These are phyloP conservation scores for Hermaeophaga mercurialis DNA, from an alignment of 2,888 invertebrate genomes.

Conservation along the genomic window DNA sequence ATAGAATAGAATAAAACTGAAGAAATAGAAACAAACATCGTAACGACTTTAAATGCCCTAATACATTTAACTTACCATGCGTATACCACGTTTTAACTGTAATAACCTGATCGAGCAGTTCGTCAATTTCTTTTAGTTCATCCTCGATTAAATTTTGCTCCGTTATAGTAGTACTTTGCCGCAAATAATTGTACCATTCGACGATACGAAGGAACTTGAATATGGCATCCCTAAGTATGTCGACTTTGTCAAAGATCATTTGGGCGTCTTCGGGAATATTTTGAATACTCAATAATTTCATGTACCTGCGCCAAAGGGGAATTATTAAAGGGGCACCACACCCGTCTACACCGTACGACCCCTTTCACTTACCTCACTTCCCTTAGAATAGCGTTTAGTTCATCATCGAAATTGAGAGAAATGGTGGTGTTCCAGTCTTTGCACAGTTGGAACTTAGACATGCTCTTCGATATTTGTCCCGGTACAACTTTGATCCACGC, in stretches of 20 bases:
- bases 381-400: slow-evolving; percentile 73
- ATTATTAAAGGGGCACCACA: no score
- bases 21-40: background rate
- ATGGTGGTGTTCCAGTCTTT: slow-evolving; percentile 58
- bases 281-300: slow-evolving; percentile 61
- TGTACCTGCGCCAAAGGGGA: slow-evolving; percentile 57
- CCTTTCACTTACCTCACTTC: slow-evolving; percentile 75
- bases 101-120: slow-evolving; percentile 70
- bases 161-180: slow-evolving; percentile 72
- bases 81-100: slow-evolving; percentile 78
- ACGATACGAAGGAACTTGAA: slow-evolving; percentile 63
- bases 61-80: slow-evolving; percentile 69
- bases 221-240: slow-evolving; percentile 64
- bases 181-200: slow-evolving; percentile 83
- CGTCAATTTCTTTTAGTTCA: slow-evolving; percentile 78
- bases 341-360: no score
- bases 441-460: slow-evolving; percentile 67
- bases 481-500: slow-evolving; percentile 74
- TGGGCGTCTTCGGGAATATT: slow-evolving; percentile 66
- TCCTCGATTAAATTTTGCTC: slow-evolving; percentile 78
- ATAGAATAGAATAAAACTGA: no score
- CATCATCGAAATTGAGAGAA: slow-evolving; percentile 70
- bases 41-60: no score
- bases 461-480: slow-evolving; percentile 65
- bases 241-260: slow-evolving; percentile 69